Base-by-base conservation (phyloP, 2,888 invertebrate species). In the Papilio demoleus region DNA sequence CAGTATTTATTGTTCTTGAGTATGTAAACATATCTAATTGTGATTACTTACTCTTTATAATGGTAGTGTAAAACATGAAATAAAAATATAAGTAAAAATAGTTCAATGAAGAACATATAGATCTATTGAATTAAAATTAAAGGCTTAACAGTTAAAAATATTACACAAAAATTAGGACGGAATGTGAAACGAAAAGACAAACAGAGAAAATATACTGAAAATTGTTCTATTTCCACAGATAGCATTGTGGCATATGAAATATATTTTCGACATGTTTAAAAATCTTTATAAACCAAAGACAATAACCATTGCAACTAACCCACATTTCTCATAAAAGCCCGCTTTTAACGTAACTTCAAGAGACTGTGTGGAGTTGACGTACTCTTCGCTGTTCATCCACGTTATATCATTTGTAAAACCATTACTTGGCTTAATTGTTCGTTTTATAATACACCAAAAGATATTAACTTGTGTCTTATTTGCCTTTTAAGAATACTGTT, bases 261-360 rank as follows among this genome's bases (percentile, higher is more conserved):
- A 60, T 60, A 17, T 60, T 60, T 40, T 60, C 22, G 38, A 38
- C 60, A 24, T 60, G 60, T 60, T 60, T 47, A 47, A 22, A 60
- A 38, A 60, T 6, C 14, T 38, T 60, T 64, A 53, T 38, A 68
- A 71, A 70, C 27, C 40, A 65, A 64, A 40, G 67, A 74, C 71
- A 70, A 73, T 63, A 70, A 70, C 71, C 73, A 74, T 66, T 72
- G 73, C 67, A 69, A 68, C 67, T 70, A 73, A 73, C 74, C 74
- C 71, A 74, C 73, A 74, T 74, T 74, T 73, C 68, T 60, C 68
- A 71, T 74, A 69, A 70, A 73, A 71, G 70, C 68, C 67, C 68
- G 68, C 70, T 70, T 71, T 63, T 60, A 71, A 63, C 59, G 45
- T 36, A n/a, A 47, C 58, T 45, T 59, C 36, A 60, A 36, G 47